Percentiles rank a stretch among this genome's conserved stretches.
phyloP scores from a whole-genome alignment of 2,888 invertebrate species.

The Sinotaia quadrata region DNA sequence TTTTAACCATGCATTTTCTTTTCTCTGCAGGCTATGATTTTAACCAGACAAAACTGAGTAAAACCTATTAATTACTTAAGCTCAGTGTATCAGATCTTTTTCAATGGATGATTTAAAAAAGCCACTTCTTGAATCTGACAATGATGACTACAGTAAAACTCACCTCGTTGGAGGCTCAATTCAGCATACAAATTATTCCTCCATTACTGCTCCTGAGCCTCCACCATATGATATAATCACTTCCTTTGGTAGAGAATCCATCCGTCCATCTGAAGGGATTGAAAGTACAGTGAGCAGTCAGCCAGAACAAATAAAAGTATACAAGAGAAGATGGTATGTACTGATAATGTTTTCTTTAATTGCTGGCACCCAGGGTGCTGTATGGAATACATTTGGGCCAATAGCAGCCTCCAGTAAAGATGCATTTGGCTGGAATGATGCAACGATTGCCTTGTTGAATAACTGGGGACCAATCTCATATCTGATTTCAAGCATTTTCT shows the following conservation, averaged over 20 bases:
- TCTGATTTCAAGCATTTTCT: conserved; percentile 31
- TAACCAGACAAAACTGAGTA: too few relatives aligned
- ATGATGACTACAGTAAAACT: too few relatives aligned
- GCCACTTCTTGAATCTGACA: too few relatives aligned
- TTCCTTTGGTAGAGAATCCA: conserved; percentile 4
- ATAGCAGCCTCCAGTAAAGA: conserved; percentile 32
- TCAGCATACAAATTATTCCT: conserved; percentile 2
- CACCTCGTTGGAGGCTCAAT: too few relatives aligned
- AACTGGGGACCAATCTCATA: conserved; percentile 42
- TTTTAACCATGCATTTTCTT: too few relatives aligned
- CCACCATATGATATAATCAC: neutral
- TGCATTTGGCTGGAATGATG: conserved; percentile 40
- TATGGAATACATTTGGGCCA: conserved; percentile 43
- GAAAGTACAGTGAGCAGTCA: too few relatives aligned
- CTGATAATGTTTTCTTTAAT: conserved; percentile 34
- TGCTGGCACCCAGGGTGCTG: conserved; percentile 30
- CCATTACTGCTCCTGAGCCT: neutral
- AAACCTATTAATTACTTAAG: too few relatives aligned
- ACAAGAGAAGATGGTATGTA: conserved; percentile 42
- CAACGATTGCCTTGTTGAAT: conserved; percentile 35
- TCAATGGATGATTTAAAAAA: too few relatives aligned
- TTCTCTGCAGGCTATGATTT: too few relatives aligned
- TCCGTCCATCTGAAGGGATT: too few relatives aligned
- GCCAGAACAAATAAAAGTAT: conserved; percentile 9
- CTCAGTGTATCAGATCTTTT: too few relatives aligned